These are phyloP conservation scores for Notechis scutatus DNA, from an alignment of 2,113 vertebrate genomes.

Conservation along the genomic window DNA sequence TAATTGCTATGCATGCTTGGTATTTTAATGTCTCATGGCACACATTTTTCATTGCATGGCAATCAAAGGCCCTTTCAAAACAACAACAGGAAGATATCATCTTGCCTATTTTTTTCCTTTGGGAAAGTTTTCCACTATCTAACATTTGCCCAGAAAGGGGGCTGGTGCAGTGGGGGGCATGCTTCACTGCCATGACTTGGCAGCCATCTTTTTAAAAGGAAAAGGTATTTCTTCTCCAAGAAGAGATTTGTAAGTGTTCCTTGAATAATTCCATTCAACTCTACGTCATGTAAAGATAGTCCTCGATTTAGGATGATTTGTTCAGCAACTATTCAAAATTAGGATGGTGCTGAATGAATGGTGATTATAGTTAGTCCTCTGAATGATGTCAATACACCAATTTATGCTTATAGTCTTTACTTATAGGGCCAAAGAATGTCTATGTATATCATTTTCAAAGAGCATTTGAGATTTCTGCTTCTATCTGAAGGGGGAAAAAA, in stretches of 20 bases:
- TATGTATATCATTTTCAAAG: not conserved
- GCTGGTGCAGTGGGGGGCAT: rapidly evolving
- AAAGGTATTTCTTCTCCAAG: not conserved
- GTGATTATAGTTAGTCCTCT: not conserved
- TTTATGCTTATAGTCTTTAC: not conserved
- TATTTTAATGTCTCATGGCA: not conserved
- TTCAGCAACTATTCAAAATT: not conserved
- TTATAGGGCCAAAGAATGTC: not conserved
- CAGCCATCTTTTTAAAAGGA: not conserved
- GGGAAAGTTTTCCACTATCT: not conserved
- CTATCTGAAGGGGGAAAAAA: not conserved
- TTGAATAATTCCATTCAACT: not conserved
- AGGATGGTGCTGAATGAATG: not conserved
- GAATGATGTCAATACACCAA: not conserved
- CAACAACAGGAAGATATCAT: not conserved
- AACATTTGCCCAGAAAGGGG: not conserved
- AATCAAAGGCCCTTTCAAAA: not conserved
- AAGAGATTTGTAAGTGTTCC: not conserved
- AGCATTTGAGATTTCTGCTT: not conserved
- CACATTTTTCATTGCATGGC: not conserved
- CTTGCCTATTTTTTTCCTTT: not conserved
- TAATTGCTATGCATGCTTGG: not conserved
- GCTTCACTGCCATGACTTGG: not conserved
- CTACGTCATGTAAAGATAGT: not conserved
- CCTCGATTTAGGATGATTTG: not conserved